A percentile compares a stretch with the other conserved stretches of the same genome.
These are phyloP conservation scores for Cyprinodon brontotheroides DNA, from an alignment of 2,113 vertebrate genomes.

Conservation along the genomic window DNA sequence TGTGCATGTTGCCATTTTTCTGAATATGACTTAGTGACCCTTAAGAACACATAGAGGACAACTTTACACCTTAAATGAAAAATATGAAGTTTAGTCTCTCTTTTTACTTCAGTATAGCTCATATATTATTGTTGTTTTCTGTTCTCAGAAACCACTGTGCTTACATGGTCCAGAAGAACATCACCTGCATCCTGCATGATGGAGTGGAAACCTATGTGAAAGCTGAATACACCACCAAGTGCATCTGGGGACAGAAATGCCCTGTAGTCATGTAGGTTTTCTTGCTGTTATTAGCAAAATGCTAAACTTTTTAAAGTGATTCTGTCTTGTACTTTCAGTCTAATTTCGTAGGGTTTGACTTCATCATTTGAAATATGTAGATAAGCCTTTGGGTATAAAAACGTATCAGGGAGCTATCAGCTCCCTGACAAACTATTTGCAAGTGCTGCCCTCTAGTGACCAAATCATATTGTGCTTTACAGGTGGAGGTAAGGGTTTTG, in stretches of 20 bases:
- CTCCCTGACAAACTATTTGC: neutral
- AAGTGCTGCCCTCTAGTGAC: constrained; percentile 73
- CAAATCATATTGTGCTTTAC: neutral
- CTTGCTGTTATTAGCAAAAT: neutral
- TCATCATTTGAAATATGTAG: neutral
- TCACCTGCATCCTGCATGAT: constrained; percentile 92
- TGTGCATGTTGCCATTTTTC: no score
- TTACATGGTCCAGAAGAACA: constrained; percentile 93
- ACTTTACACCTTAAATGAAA: neutral
- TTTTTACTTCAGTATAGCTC: neutral
- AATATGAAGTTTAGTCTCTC: neutral
- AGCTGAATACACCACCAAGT: constrained; percentile 94
- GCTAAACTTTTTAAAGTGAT: neutral
- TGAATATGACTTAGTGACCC: no score
- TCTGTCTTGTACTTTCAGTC: neutral
- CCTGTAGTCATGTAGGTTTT: constrained; percentile 89
- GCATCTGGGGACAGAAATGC: constrained; percentile 96
- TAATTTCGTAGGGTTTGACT: neutral
- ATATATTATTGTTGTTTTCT: constrained; percentile 19
- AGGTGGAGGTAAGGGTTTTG: neutral
- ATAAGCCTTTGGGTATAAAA: neutral
- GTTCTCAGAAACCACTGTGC: constrained; percentile 90
- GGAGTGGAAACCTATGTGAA: constrained; percentile 89
- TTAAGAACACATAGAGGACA: neutral
- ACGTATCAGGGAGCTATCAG: neutral